Percentiles rank a stretch among this genome's conserved stretches.
Conservation (phyloP, 2,797 vertebrate genomes). For the Lacerta viridis region DNA sequence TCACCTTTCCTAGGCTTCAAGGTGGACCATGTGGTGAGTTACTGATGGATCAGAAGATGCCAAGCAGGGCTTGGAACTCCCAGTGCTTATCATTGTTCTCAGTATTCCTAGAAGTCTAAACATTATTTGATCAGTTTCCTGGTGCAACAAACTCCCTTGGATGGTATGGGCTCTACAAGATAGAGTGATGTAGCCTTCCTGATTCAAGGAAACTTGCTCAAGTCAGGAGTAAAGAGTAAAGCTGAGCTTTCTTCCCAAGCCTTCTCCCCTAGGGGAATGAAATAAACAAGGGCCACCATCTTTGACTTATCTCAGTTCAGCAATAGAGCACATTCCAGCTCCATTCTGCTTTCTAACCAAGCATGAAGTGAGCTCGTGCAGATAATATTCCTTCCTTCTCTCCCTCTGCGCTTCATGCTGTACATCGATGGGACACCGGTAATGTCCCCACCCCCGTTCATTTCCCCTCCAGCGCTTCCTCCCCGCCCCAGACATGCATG, state of each 20-base stretch:
- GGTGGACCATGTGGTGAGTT: too few species aligned
- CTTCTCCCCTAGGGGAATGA: not conserved
- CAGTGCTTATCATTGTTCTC: too few species aligned
- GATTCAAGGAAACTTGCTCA: not conserved
- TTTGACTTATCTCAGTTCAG: not conserved
- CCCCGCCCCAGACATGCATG: not conserved
- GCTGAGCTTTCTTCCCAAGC: not conserved
- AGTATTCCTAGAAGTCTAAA: too few species aligned
- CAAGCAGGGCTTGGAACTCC: too few species aligned
- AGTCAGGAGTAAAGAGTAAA: not conserved
- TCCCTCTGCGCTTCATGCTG: not conserved
- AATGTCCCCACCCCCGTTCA: not conserved
- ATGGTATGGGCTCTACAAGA: not conserved
- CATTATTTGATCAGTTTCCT: not conserved
- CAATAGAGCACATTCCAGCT: not conserved
- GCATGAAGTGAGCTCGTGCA: not conserved
- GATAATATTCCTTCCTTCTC: conserved; percentile 8
- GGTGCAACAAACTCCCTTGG: not conserved
- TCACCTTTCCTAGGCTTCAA: too few species aligned
- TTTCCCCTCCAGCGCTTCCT: too few species aligned
- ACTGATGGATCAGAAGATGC: too few species aligned
- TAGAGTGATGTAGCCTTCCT: not conserved
- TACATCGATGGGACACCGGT: not conserved
- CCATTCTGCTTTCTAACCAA: not conserved
- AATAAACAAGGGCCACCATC: conserved; percentile 39